Conservation (phyloP, 2,113 vertebrate species). For the Turdus rufiventris region DNA sequence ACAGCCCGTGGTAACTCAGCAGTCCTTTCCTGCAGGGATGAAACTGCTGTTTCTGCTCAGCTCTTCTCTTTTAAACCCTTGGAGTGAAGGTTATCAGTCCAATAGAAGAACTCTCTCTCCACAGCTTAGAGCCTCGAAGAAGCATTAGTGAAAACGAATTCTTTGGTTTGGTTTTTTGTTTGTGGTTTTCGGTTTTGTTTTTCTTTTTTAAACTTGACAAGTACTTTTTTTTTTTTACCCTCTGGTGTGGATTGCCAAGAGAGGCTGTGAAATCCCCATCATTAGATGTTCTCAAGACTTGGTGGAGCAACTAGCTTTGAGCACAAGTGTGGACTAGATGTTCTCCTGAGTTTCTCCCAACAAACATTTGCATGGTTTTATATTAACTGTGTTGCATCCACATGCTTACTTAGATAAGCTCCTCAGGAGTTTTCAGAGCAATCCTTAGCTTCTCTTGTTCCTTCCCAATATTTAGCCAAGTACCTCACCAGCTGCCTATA, state of each 20-base stretch:
- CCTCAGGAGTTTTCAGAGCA: background rate
- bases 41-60: background rate
- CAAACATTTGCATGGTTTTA: background rate
- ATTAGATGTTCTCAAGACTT: background rate
- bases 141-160: background rate
- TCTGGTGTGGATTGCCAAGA: background rate
- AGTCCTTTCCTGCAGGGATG: background rate
- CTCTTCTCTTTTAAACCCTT: background rate
- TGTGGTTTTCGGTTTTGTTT: background rate
- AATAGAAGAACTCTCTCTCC: background rate
- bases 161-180: background rate
- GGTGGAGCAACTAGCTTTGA: fast-evolving
- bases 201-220: background rate
- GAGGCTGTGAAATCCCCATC: background rate
- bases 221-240: background rate
- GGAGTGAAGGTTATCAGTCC: background rate
- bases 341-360: background rate
- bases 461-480: background rate
- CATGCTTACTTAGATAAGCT: background rate
- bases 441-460: background rate
- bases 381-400: background rate
- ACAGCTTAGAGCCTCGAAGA: background rate
- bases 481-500: background rate
- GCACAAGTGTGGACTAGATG: background rate
- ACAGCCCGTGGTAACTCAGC: background rate